A percentile compares a stretch with the other conserved stretches of the same genome.
Conservation (phyloP, 2,888 invertebrate species). For the Hydrotaea cyrtoneurina region DNA sequence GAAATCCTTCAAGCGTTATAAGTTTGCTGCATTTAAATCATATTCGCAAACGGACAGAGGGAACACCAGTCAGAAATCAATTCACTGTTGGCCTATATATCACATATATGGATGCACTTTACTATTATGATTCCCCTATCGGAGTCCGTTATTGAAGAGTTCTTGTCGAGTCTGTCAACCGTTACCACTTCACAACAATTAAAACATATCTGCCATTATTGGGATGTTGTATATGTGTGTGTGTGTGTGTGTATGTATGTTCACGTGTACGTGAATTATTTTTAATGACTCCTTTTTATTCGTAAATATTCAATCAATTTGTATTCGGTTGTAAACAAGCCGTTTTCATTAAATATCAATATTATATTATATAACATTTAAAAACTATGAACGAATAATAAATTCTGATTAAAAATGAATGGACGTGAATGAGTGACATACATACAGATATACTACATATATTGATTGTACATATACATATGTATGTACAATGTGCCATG, state of each 20-base stretch:
- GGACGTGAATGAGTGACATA: slow-evolving; percentile 9
- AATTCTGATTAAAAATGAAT: slow-evolving; percentile 44
- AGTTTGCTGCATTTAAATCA: too few relatives aligned
- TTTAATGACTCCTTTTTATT: slow-evolving; percentile 17
- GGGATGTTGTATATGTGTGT: too few relatives aligned
- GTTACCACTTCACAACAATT: not conserved
- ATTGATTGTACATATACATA: not conserved
- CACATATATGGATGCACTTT: too few relatives aligned
- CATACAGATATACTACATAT: not conserved
- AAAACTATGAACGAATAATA: slow-evolving; percentile 38
- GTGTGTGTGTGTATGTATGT: too few relatives aligned
- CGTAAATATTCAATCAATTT: slow-evolving; percentile 36
- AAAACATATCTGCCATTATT: not conserved
- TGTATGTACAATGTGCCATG: slow-evolving; percentile 1
- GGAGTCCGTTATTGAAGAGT: not conserved
- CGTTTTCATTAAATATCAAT: slow-evolving; percentile 36
- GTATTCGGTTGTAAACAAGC: slow-evolving; percentile 26
- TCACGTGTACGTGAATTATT: not conserved
- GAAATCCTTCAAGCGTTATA: too few relatives aligned
- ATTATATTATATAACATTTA: slow-evolving; percentile 25
- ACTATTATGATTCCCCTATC: too few relatives aligned
- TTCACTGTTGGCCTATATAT: too few relatives aligned
- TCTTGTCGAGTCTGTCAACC: not conserved
- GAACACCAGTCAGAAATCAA: too few relatives aligned
- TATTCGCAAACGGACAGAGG: too few relatives aligned